Evolutionary conservation across 2,888 invertebrate genomes (phyloP).

Genomic region (Synergus gifuensis): DNA sequence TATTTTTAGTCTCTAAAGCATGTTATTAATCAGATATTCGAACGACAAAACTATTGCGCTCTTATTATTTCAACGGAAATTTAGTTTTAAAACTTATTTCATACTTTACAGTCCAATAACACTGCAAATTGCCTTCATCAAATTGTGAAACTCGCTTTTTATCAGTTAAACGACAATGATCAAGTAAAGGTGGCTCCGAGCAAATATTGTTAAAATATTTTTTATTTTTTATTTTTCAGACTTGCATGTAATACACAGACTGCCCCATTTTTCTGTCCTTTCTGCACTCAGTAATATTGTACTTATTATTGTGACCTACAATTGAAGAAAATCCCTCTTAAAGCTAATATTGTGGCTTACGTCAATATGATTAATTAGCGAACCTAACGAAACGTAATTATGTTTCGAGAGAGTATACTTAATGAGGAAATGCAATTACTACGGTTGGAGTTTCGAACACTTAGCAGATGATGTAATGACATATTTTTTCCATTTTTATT

Average conservation of each 20-base stretch:
- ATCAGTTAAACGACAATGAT: too few relatives aligned
- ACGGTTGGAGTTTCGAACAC: constrained; percentile 3
- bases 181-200: too few relatives aligned
- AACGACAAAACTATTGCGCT: not conserved
- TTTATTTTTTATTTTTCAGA: too few relatives aligned
- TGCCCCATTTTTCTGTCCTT: too few relatives aligned
- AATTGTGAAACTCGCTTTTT: too few relatives aligned
- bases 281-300: not conserved
- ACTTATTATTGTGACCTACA: not conserved
- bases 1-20: constrained; percentile 8
- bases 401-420: constrained; percentile 18
- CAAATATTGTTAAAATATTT: too few relatives aligned
- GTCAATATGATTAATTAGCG: constrained; percentile 21
- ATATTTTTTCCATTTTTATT: not conserved
- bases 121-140: too few relatives aligned
- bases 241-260: too few relatives aligned
- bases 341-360: not conserved
- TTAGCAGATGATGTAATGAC: constrained; percentile 21
- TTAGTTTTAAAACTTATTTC: not conserved
- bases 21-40: constrained; percentile 10
- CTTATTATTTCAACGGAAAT: not conserved
- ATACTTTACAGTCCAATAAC: too few relatives aligned
- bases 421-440: constrained; percentile 36
- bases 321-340: not conserved
- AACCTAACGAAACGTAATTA: constrained; percentile 12